phyloP scores from a whole-genome alignment of 1,140 invertebrate genomes.

The Drosophila hydei region DNA sequence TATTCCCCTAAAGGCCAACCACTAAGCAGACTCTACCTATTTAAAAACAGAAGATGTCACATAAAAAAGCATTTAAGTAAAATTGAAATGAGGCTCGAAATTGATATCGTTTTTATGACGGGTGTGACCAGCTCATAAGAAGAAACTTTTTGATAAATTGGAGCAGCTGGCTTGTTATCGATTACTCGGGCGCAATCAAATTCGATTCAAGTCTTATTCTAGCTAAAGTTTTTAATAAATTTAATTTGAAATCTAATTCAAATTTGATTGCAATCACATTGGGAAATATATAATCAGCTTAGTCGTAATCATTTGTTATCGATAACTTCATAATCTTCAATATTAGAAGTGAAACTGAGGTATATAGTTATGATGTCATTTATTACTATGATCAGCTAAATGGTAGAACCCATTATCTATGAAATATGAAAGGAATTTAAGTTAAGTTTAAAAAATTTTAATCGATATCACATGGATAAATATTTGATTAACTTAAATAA shows the following conservation, averaged over 20 bases:
- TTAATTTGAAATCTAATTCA: too few relatives aligned
- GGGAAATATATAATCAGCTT: too few relatives aligned
- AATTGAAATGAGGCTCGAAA: neutral
- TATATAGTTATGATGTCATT: too few relatives aligned
- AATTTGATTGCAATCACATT: too few relatives aligned
- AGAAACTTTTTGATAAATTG: neutral
- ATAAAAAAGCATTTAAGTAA: constrained; percentile 3
- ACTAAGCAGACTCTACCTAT: neutral
- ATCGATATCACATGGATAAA: too few relatives aligned
- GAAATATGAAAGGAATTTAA: too few relatives aligned
- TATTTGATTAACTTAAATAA: too few relatives aligned
- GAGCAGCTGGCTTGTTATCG: neutral
- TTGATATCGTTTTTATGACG: neutral
- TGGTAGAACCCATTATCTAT: too few relatives aligned
- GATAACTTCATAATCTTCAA: neutral
- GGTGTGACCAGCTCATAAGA: neutral
- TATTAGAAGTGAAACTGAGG: neutral
- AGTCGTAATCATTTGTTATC: neutral
- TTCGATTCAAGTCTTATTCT: neutral
- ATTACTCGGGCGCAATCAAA: neutral
- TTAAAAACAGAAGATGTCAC: neutral
- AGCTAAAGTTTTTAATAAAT: too few relatives aligned
- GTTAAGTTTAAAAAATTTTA: too few relatives aligned
- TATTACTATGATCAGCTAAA: too few relatives aligned
- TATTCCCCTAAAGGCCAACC: neutral